A percentile compares a stretch with the other conserved stretches of the same genome.
phyloP scores from a whole-genome alignment of 2,888 invertebrate species.

The Taphrorychus bicolor region DNA sequence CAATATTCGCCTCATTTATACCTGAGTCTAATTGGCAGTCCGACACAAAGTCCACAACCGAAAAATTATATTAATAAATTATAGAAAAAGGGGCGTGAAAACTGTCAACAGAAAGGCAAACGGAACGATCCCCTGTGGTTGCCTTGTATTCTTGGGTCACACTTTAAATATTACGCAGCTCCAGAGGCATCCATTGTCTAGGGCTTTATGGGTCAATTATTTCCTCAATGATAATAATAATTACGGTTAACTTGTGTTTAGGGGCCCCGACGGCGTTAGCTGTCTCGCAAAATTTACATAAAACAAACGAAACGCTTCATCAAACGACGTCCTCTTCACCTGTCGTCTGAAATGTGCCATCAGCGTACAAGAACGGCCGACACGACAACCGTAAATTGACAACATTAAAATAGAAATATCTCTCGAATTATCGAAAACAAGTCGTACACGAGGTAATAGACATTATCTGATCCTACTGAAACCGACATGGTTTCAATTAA shows the following conservation, averaged over 20 bases:
- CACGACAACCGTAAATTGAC: constrained; percentile 23
- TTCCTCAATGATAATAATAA: neutral
- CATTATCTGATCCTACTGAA: constrained; percentile 37
- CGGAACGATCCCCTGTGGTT: neutral
- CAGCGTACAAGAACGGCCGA: neutral
- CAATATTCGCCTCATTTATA: neutral
- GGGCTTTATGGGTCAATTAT: constrained; percentile 4
- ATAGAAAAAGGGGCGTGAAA: constrained; percentile 5
- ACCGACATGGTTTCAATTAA: constrained; percentile 31
- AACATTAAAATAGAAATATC: constrained; percentile 33
- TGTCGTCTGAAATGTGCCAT: neutral
- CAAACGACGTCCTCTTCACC: neutral
- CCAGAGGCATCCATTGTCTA: neutral
- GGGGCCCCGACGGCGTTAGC: neutral
- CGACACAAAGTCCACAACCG: neutral
- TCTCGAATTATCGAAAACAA: constrained; percentile 31
- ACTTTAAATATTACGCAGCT: neutral
- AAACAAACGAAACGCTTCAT: neutral
- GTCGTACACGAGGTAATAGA: constrained; percentile 38
- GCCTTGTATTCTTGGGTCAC: neutral
- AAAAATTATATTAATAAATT: constrained; percentile 7
- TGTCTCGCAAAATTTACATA: neutral
- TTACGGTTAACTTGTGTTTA: neutral
- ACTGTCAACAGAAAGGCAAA: constrained; percentile 2
- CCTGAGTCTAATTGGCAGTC: neutral